Evolutionary conservation across 30 jellyfish, hydroid and myxozoan species (phyloP), one percentile per base, ranked within the genome.

Genomic region (Hydractinia echinata): DNA sequence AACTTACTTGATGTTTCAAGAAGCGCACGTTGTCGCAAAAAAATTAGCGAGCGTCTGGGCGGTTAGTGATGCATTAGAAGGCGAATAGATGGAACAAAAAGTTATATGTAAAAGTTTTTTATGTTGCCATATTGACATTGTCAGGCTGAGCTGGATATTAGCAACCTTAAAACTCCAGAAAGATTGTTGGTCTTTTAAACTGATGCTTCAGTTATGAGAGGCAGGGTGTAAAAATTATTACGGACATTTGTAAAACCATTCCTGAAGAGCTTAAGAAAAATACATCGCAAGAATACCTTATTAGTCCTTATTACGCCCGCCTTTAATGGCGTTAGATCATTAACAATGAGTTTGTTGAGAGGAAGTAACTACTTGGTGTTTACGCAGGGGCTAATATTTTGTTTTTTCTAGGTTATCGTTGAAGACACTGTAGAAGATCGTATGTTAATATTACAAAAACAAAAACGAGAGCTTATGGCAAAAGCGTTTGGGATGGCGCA

Each of bases 401-500:
- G 16, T 76, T 55, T 60, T 44, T 80, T 73, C 16, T 71, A 89
- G 96, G 82, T 66, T 51, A 77, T 89, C 50, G 88, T 89, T 9
- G 83, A 83, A 79, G 87, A 83, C 51, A 82, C 96, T 14, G 83
- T 89, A 19, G 96, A 89, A 30, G 96, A 89, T 53, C 79, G 94
- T 51, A 89, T 89, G 96, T 73, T 89, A 54, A 87, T 67, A 8
- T 51, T 89, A 49, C 96, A 89, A 77, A 86, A 89, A 51, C 64
- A 67, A 70, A 89, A 89, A 64, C 83, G 84, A 14, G 69, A 53
- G 18, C 85, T 89, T 61, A 79, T 89, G 89, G 55, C 52, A 4
- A 81, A 79, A 52, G 96, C 96, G 50, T 89, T 89, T 68, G 94
- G 95, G 14, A 70, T 56, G 6, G 66, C 7, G 21, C 76, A 58